phyloP scores from a whole-genome alignment of 2,888 invertebrate genomes.

The Chloroclysta siterata region DNA sequence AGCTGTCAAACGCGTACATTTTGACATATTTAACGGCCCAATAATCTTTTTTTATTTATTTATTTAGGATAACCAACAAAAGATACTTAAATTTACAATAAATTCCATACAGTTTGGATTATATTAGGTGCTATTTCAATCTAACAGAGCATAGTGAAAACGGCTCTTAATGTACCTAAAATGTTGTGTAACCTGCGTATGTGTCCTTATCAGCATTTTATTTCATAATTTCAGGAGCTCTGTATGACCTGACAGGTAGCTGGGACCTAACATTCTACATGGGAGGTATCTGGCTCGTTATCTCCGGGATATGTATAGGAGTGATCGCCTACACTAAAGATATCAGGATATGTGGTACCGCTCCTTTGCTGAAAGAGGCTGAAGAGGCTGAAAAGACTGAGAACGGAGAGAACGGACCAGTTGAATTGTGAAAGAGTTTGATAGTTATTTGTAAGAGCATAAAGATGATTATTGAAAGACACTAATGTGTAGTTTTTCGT shows the following conservation, averaged over 20 bases:
- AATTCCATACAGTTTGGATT: too few species aligned
- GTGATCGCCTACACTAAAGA: conserved; percentile 71
- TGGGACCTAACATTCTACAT: conserved; percentile 77
- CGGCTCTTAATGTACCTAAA: too few species aligned
- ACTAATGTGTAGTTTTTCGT: background rate
- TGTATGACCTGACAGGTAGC: conserved; percentile 65
- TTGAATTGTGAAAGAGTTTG: conserved; percentile 5
- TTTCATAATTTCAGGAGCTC: conserved; percentile 57
- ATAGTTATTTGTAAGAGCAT: conserved; percentile 4
- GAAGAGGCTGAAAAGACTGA: conserved; percentile 31
- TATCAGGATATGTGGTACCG: conserved; percentile 63
- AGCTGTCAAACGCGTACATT: too few species aligned
- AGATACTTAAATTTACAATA: too few species aligned
- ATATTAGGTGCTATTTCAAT: too few species aligned
- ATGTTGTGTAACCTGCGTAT: too few species aligned
- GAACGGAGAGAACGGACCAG: conserved; percentile 9
- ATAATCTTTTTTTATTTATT: too few species aligned
- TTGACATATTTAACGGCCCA: too few species aligned
- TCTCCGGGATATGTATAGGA: conserved; percentile 67
- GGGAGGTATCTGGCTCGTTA: conserved; percentile 68
- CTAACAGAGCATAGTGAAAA: too few species aligned
- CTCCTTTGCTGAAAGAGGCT: conserved; percentile 53
- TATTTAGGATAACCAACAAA: too few species aligned
- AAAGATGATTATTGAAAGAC: background rate
- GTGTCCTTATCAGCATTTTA: too few species aligned